Percentiles rank a stretch among this genome's conserved stretches.
These are phyloP conservation scores for Aspidiotus destructor DNA, from an alignment of 2,888 invertebrate genomes.

Conservation along the genomic window DNA sequence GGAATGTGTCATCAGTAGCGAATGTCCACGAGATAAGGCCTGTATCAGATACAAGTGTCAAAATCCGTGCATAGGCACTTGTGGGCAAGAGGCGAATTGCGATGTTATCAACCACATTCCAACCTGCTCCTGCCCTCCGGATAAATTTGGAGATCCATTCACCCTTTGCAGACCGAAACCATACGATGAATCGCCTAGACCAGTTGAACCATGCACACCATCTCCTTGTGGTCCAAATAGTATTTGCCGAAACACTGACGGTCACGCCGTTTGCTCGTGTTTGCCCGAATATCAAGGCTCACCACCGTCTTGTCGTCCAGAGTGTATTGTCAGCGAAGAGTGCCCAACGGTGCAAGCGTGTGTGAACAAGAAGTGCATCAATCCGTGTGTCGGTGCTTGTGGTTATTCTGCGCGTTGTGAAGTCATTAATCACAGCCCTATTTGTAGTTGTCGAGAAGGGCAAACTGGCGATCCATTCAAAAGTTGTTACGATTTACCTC, in stretches of 20 bases:
- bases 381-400: constrained; percentile 68
- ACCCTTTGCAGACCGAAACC: constrained; percentile 40
- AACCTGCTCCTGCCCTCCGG: constrained; percentile 43
- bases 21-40: constrained; percentile 42
- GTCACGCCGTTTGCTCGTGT: constrained; percentile 45
- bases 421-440: constrained; percentile 65
- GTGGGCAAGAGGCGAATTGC: constrained; percentile 43
- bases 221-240: constrained; percentile 45
- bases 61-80: constrained; percentile 43
- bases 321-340: constrained; percentile 61
- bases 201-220: constrained; percentile 41
- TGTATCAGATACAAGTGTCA: constrained; percentile 43
- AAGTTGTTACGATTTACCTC: constrained; percentile 40
- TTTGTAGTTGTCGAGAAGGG: constrained; percentile 50
- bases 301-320: constrained; percentile 44
- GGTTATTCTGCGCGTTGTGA: constrained; percentile 63
- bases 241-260: constrained; percentile 43
- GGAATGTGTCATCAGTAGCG: constrained; percentile 44
- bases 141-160: constrained; percentile 45
- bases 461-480: constrained; percentile 66
- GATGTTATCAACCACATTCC: constrained; percentile 44
- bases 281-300: constrained; percentile 44
- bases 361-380: constrained; percentile 58
- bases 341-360: constrained; percentile 62
- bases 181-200: constrained; percentile 39